These are phyloP conservation scores for Patagioenas fasciata DNA, from an alignment of 2,113 vertebrate genomes.

Conservation along the genomic window DNA sequence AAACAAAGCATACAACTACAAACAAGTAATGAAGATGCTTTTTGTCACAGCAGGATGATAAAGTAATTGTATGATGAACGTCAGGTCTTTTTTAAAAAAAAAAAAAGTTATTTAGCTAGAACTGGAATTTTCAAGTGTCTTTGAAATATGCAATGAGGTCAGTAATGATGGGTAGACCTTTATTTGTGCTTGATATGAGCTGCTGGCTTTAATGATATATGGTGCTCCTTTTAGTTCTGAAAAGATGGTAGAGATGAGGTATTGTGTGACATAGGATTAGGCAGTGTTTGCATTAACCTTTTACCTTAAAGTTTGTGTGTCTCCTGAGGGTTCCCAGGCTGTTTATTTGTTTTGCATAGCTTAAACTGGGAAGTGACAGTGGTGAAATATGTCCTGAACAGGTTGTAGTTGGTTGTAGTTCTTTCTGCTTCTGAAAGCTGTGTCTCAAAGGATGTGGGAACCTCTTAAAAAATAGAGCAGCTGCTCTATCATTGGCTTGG, in stretches of 20 bases:
- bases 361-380: background rate
- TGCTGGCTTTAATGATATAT: background rate
- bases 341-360: background rate
- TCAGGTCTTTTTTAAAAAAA: background rate
- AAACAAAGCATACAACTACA: fast-evolving
- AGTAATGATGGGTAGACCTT: background rate
- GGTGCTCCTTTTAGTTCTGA: background rate
- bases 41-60: fast-evolving
- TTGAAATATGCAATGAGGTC: background rate
- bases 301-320: background rate
- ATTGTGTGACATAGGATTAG: background rate
- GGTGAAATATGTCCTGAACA: background rate
- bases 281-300: background rate
- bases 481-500: background rate
- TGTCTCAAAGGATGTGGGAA: background rate
- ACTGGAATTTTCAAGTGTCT: background rate
- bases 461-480: background rate
- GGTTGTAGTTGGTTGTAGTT: background rate
- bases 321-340: background rate
- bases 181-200: background rate
- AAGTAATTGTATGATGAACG: background rate
- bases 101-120: background rate
- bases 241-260: background rate
- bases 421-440: background rate
- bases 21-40: background rate